Evolutionary conservation across 2,888 invertebrate genomes (phyloP).

Genomic region (Ophonus ardosiacus): DNA sequence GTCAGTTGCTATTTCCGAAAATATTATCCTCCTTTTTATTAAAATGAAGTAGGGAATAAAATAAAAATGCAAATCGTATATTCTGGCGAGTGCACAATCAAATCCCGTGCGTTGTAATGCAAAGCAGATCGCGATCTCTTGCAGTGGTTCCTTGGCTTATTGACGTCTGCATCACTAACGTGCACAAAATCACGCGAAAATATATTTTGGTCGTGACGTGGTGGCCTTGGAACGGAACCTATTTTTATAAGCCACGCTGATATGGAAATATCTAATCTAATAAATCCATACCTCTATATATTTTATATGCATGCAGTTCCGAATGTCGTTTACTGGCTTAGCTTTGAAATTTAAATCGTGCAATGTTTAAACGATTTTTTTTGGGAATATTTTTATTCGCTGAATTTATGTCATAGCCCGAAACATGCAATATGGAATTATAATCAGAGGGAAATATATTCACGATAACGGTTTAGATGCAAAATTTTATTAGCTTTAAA

Average conservation of each 20-base stretch:
- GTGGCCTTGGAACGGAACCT: slow-evolving; percentile 53
- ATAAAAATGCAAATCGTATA: slow-evolving; percentile 37
- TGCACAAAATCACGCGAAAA: slow-evolving; percentile 59
- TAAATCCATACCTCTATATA: slow-evolving; percentile 54
- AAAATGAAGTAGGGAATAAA: slow-evolving; percentile 27
- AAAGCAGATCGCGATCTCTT: slow-evolving; percentile 33
- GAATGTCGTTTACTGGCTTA: slow-evolving; percentile 9
- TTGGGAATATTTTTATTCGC: slow-evolving; percentile 19
- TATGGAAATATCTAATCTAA: slow-evolving; percentile 63
- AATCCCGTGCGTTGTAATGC: slow-evolving; percentile 28
- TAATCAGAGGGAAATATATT: background rate
- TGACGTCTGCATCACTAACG: slow-evolving; percentile 56
- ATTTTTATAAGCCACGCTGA: slow-evolving; percentile 53
- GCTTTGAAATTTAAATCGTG: slow-evolving; percentile 40
- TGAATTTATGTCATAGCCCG: slow-evolving; percentile 28
- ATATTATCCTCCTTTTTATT: background rate
- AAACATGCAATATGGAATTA: slow-evolving; percentile 24
- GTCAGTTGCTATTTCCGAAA: background rate
- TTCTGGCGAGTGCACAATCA: slow-evolving; percentile 44
- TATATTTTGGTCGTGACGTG: slow-evolving; percentile 61
- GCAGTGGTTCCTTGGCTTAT: slow-evolving; percentile 27
- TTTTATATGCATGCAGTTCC: slow-evolving; percentile 47
- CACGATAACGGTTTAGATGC: background rate
- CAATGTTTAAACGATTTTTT: slow-evolving; percentile 47
- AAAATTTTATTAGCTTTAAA: background rate